These are phyloP conservation scores for Trypoxylus dichotomus DNA, from an alignment of 1,140 invertebrate species.

Conservation along the genomic window DNA sequence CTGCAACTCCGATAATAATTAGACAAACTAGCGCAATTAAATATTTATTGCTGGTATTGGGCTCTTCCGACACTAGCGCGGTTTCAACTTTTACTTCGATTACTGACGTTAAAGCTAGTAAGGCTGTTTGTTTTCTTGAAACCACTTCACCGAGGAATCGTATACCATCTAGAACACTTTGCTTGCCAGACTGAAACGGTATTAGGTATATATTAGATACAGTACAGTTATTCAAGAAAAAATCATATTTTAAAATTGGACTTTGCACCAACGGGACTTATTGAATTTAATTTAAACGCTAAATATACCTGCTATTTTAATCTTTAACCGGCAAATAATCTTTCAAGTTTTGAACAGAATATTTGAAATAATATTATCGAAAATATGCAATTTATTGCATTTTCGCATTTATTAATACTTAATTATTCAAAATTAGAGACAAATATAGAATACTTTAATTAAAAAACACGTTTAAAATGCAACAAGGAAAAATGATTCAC, in stretches of 20 bases:
- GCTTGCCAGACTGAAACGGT: slow-evolving; percentile 57
- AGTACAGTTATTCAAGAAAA: background rate
- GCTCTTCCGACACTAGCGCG: slow-evolving; percentile 62
- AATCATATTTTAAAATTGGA: background rate
- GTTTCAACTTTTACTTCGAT: slow-evolving; percentile 80
- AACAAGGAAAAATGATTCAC: too few relatives aligned
- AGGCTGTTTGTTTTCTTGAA: slow-evolving; percentile 64
- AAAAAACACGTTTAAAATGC: too few relatives aligned
- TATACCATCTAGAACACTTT: slow-evolving; percentile 65
- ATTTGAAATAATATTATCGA: too few relatives aligned
- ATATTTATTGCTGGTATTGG: slow-evolving; percentile 54
- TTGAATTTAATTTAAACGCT: too few relatives aligned
- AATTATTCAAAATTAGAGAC: too few relatives aligned
- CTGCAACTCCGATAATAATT: slow-evolving; percentile 57
- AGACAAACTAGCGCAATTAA: slow-evolving; percentile 58
- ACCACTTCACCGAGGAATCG: slow-evolving; percentile 70
- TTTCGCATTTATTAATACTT: too few relatives aligned
- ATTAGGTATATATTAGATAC: background rate
- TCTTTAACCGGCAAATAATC: too few relatives aligned
- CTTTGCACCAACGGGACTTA: too few relatives aligned
- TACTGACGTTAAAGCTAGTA: slow-evolving; percentile 71
- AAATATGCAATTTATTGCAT: too few relatives aligned
- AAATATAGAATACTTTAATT: too few relatives aligned
- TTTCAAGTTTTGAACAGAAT: too few relatives aligned
- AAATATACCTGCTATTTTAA: too few relatives aligned